phyloP scores from a whole-genome alignment of 1,140 invertebrate species.

The Mizuhopecten yessoensis region DNA sequence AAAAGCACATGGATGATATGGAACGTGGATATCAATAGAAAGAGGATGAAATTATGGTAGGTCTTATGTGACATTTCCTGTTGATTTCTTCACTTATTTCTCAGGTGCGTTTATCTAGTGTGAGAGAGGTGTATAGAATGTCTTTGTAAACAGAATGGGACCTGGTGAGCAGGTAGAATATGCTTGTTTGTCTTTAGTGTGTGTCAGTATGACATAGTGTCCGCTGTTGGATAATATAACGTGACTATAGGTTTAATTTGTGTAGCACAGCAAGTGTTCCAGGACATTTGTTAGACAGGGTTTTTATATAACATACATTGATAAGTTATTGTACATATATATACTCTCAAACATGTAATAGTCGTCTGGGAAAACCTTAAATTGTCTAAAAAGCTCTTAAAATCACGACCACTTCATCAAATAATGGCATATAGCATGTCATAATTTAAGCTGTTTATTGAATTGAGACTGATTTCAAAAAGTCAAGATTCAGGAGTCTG shows the following conservation, averaged over 20 bases:
- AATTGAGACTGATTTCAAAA: no score
- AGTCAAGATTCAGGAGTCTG: no score
- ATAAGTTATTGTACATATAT: no score
- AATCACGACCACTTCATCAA: no score
- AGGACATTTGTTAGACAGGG: no score
- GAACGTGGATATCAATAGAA: background rate
- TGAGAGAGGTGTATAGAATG: background rate
- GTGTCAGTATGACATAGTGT: background rate
- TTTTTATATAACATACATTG: no score
- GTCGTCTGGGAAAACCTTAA: no score
- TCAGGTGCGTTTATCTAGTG: no score
- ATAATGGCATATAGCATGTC: no score
- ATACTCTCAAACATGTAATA: no score
- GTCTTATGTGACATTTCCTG: background rate
- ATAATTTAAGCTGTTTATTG: no score
- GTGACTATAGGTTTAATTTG: background rate
- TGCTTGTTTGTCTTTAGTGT: slow-evolving; percentile 11
- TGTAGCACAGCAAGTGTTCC: background rate
- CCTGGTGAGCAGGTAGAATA: background rate
- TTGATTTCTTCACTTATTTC: background rate
- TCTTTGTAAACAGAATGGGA: background rate
- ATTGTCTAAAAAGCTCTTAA: no score
- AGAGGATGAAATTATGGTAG: slow-evolving; percentile 32
- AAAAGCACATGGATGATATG: background rate
- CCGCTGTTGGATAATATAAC: background rate